Base-by-base conservation (phyloP, 1,140 invertebrate genomes). In the Aphelenchoides fujianensis region DNA sequence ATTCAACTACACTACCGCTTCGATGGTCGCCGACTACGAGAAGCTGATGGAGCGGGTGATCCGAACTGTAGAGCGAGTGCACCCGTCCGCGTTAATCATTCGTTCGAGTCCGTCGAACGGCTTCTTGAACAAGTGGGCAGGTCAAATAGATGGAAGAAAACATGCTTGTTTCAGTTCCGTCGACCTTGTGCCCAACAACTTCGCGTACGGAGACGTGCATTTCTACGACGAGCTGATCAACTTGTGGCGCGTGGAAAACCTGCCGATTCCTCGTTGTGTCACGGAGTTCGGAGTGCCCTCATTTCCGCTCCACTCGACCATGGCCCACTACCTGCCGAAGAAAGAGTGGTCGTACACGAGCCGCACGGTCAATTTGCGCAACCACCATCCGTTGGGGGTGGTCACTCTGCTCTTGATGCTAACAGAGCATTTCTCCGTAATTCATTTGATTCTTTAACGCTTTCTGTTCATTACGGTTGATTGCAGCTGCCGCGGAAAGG, bases 241-340 rank as follows among this genome's bases (percentile, higher is more conserved):
- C 82, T 89, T 90, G 57, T 98, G 93, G 93, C 85, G 91, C 73
- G 86, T 89, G 19, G 88, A 86, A 52, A 89, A 88, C 3, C 96
- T 90, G 85, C 91, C 91, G 0, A 88, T 88, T 12, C 89, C 92
- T 0, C 88, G 95, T 73, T 96, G 98, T 85, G 89, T 90, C 19
- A 95, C 94, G 0, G 96, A 98, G 85, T 98, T 95, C 84, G 96
- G 96, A 9, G 91, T 93, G 74, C 94, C 97, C 85, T 92, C 93
- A 2, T 86, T 92, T 41, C 93, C 94, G 0, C 90, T 90, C 2
- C 84, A 91, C 77, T 78, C 74, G 70, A 83, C 83, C 19, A 79
- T 83, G 75, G 7, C 66, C 7, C 70, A 76, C 7, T 83, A 80
- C 69, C 74, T 83, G n/a, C 70, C 72, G 23, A 63, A 75, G 73